phyloP scores from a whole-genome alignment of 2,888 invertebrate genomes.

The Cantharis lateralis region DNA sequence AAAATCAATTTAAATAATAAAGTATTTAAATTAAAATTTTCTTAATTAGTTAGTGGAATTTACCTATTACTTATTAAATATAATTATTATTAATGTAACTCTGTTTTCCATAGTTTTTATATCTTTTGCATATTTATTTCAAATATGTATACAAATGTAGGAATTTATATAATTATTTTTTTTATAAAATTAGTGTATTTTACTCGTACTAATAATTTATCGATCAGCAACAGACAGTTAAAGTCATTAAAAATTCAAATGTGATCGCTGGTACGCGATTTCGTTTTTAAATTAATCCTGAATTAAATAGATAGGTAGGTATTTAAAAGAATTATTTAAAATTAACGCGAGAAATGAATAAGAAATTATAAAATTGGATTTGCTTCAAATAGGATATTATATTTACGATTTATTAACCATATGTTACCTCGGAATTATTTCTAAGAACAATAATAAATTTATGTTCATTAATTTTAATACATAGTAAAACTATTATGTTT shows the following conservation, averaged over 20 bases:
- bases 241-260: neutral
- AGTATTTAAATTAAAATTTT: neutral
- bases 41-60: neutral
- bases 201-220: neutral
- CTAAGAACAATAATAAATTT: neutral
- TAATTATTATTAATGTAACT: neutral
- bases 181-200: neutral
- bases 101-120: neutral
- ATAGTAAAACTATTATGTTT: neutral
- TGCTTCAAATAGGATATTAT: neutral
- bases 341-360: neutral
- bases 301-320: neutral
- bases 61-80: neutral
- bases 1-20: neutral
- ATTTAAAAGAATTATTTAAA: neutral
- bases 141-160: neutral
- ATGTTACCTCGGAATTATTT: neutral
- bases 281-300: neutral
- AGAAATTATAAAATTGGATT: neutral
- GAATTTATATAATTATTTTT: neutral
- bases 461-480: neutral
- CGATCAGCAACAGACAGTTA: neutral
- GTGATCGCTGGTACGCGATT: neutral
- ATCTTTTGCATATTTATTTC: neutral
- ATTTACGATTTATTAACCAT: neutral